Percentiles rank a stretch among this genome's conserved stretches.
Evolutionary conservation across 2,888 invertebrate species (phyloP).

Genomic region (Chymomyza amoena): DNA sequence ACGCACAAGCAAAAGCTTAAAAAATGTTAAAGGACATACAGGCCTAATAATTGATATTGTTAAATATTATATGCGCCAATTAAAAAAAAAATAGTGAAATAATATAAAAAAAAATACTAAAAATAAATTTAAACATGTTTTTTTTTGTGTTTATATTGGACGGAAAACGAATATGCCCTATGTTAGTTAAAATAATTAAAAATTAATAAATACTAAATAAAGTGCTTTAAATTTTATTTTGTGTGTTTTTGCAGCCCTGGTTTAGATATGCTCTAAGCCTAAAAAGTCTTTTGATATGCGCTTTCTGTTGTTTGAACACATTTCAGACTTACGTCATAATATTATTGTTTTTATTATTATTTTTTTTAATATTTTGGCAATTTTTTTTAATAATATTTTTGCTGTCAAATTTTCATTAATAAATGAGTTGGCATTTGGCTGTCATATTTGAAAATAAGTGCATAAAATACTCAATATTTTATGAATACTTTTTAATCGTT

Average conservation of each 20-base stretch:
- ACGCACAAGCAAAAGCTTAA: conserved; percentile 1
- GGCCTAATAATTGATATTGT: neutral
- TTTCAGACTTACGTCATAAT: conserved; percentile 13
- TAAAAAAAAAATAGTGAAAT: neutral
- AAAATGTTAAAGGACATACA: neutral
- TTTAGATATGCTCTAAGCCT: neutral
- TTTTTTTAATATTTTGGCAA: conserved; percentile 1
- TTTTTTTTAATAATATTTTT: neutral
- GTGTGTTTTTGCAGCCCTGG: neutral
- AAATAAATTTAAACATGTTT: neutral
- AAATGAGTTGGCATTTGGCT: too few species aligned
- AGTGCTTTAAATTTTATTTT: neutral
- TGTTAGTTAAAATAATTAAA: neutral
- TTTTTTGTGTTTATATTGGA: conserved; percentile 35
- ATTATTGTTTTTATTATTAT: neutral
- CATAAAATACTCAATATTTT: too few species aligned
- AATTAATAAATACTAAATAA: neutral
- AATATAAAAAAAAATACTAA: neutral
- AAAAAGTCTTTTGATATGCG: conserved; percentile 1
- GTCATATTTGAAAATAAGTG: too few species aligned
- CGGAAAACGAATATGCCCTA: conserved; percentile 55
- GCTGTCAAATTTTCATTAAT: neutral
- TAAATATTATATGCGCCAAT: neutral
- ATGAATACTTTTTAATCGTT: too few species aligned
- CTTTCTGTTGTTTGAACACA: neutral